Evolutionary conservation across 1,140 invertebrate genomes (phyloP).

Genomic region (Drosophila hydei): DNA sequence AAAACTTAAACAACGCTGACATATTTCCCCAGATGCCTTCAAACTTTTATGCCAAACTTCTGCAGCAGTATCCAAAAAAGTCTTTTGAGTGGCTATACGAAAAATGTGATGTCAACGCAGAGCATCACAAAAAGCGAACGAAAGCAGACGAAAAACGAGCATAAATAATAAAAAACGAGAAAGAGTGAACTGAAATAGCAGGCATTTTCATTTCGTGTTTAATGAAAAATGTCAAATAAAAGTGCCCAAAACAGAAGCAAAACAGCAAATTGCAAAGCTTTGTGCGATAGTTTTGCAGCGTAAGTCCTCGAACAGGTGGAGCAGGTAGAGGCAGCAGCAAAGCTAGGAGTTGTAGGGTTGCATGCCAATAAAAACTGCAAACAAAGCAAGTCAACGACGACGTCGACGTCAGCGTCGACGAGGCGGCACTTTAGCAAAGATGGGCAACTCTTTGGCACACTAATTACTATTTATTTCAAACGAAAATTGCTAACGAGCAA

Average conservation of each 20-base stretch:
- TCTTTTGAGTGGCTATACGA: conserved; percentile 56
- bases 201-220: conserved; percentile 77
- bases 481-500: conserved; percentile 80
- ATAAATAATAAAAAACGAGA: not conserved
- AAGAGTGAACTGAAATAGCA: conserved; percentile 35
- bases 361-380: conserved; percentile 57
- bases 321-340: conserved; percentile 7
- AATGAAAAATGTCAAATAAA: conserved; percentile 83
- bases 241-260: conserved; percentile 76
- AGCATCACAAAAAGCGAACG: conserved; percentile 26
- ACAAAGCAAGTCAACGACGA: conserved; percentile 35
- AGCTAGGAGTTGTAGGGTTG: conserved; percentile 10
- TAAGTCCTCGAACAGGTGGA: conserved; percentile 42
- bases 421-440: conserved; percentile 41
- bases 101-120: conserved; percentile 78
- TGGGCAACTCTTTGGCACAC: conserved; percentile 69
- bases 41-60: conserved; percentile 71
- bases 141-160: not conserved
- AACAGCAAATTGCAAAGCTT: conserved; percentile 71
- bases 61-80: conserved; percentile 39
- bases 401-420: conserved; percentile 14
- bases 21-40: conserved; percentile 80
- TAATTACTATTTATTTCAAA: conserved; percentile 82
- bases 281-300: conserved; percentile 67
- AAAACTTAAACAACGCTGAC: conserved; percentile 80